Evolutionary conservation across 2,888 invertebrate genomes (phyloP), one percentile per base, ranked within the genome.

Genomic region (Phyllotreta cruciferae): DNA sequence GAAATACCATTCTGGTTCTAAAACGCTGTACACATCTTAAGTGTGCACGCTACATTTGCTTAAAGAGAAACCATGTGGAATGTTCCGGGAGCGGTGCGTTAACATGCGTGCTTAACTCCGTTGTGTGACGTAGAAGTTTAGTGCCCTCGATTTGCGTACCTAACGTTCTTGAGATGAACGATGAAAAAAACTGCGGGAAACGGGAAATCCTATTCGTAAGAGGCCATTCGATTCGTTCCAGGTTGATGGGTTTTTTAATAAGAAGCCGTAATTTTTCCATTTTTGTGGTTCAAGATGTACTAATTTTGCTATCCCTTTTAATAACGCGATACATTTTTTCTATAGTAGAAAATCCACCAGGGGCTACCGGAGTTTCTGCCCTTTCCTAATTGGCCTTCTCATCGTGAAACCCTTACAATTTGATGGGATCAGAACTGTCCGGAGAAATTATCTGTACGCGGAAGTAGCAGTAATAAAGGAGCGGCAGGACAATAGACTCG

Each of bases 21-120:
- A 11, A 39, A 10, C 34, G n/a, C 54, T 53, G 35, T 10, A 42
- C 11, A 68, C 72, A 71, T 71, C 76, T 74, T 76, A 76, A 76
- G 74, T 70, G 71, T 72, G 68, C 70, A 78, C 76, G 78, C 68
- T 77, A 78, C 78, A 77, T 78, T 78, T 77, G 73, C 71, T 69
- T 75, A 75, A 75, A 77, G 74, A 75, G 76, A 74, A 74, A 72
- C 72, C 71, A 76, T 75, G 76, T 75, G 70, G 70, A 69, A 41
- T 69, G 70, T 24, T 71, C 75, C 74, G 69, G 72, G 73, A 73
- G 66, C 75, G 75, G 72, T 71, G 74, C 71, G 69, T 45, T 44
- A 56, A 36, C 56, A 56, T 56, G 56, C 56, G 42, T 56, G 36
- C 56, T 56, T 56, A 56, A 56, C 56, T 37, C 44, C 36, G 44